Evolutionary conservation across 2,888 invertebrate genomes (phyloP).

Genomic region (Zeuzera pyrina): DNA sequence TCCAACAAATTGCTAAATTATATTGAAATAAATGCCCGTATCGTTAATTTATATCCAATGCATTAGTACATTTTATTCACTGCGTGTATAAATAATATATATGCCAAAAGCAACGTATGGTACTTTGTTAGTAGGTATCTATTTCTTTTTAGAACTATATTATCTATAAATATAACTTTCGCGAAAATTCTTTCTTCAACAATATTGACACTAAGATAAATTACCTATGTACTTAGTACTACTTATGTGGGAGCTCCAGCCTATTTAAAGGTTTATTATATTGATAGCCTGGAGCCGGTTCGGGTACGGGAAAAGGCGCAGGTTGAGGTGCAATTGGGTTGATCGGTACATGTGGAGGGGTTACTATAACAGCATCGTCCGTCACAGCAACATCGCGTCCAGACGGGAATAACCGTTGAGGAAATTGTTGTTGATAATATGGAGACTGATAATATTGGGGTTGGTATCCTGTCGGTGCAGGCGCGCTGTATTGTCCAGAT

Average conservation of each 20-base stretch:
- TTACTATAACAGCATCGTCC: conserved; percentile 61
- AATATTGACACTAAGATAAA: conserved; percentile 4
- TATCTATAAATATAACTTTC: too few species aligned
- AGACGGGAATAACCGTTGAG: conserved; percentile 22
- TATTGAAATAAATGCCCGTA: too few species aligned
- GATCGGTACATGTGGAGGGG: conserved; percentile 53
- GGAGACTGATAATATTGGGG: conserved; percentile 25
- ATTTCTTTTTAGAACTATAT: too few species aligned
- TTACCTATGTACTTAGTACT: conserved; percentile 18
- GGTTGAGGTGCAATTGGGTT: conserved; percentile 19
- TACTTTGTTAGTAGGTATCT: too few species aligned
- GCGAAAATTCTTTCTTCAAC: too few species aligned
- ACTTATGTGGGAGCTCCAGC: conserved; percentile 54
- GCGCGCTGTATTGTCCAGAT: too few species aligned
- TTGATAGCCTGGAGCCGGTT: conserved; percentile 33
- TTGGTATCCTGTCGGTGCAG: conserved; percentile 16
- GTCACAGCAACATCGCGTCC: conserved; percentile 55
- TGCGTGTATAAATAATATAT: too few species aligned
- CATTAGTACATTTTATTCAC: too few species aligned
- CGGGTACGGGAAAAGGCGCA: conserved; percentile 25
- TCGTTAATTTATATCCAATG: too few species aligned
- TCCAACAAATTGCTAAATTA: too few species aligned
- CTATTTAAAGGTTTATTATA: conserved; percentile 59
- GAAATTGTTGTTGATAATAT: conserved; percentile 8
- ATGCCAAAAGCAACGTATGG: too few species aligned